Evolutionary conservation across 2,888 invertebrate genomes (phyloP).

Genomic region (Linnaemya tessellans): DNA sequence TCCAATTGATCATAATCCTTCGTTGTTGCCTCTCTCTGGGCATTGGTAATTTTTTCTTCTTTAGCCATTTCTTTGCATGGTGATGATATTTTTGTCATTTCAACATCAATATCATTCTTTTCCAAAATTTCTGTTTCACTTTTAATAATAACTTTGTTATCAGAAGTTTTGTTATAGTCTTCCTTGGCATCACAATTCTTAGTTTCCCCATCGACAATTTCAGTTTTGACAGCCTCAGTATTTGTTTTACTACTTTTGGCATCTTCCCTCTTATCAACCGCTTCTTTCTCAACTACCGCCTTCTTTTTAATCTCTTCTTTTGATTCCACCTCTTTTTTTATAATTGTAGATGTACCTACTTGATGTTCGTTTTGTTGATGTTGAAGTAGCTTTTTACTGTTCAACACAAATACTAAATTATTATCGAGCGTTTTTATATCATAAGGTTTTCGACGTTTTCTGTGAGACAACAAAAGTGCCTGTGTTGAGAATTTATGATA

Average conservation of each 20-base stretch:
- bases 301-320: slow-evolving; percentile 41
- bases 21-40: not conserved
- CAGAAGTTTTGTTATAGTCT: slow-evolving; percentile 23
- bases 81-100: slow-evolving; percentile 54
- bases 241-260: slow-evolving; percentile 16
- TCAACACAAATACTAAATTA: slow-evolving; percentile 40
- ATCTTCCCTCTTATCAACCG: not conserved
- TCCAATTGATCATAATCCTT: slow-evolving; percentile 72
- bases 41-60: slow-evolving; percentile 2
- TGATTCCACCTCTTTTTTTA: slow-evolving; percentile 26
- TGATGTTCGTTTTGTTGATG: slow-evolving; percentile 18
- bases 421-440: slow-evolving; percentile 80
- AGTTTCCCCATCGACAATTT: slow-evolving; percentile 16
- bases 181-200: slow-evolving; percentile 40
- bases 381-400: not conserved
- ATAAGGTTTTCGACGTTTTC: slow-evolving; percentile 88
- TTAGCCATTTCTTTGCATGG: slow-evolving; percentile 26
- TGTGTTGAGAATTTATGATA: slow-evolving; percentile 75
- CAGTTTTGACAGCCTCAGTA: slow-evolving; percentile 25
- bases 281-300: not conserved
- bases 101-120: slow-evolving; percentile 56
- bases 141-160: slow-evolving; percentile 48
- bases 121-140: slow-evolving; percentile 30
- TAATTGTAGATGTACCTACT: slow-evolving; percentile 4
- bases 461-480: slow-evolving; percentile 78